Conservation (phyloP, 2,113 vertebrate genomes). For the Pao palembangensis region DNA sequence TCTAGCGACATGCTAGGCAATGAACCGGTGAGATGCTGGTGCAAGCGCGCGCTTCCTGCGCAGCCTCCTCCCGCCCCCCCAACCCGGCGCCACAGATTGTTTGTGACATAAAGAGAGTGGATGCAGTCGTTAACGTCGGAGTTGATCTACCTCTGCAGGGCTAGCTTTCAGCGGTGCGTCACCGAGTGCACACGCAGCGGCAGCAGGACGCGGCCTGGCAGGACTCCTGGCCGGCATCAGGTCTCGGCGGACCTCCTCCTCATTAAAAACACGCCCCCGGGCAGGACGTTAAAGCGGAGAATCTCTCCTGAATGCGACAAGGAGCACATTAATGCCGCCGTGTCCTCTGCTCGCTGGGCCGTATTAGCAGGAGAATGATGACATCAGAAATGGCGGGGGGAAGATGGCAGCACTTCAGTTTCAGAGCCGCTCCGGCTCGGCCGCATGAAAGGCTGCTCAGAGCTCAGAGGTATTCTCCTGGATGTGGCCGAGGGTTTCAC, state of each 20-base stretch:
- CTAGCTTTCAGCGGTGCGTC: conserved; percentile 4
- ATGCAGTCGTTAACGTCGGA: conserved; percentile 41
- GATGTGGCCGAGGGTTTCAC: conserved; percentile 29
- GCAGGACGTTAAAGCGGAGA: conserved; percentile 25
- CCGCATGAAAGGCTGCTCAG: conserved; percentile 18
- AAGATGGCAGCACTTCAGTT: conserved; percentile 31
- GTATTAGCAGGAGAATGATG: conserved; percentile 16
- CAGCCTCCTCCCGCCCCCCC: too few species aligned
- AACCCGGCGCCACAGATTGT: conserved; percentile 18
- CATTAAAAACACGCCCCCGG: conserved; percentile 59
- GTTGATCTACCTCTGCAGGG: conserved; percentile 32
- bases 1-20: too few species aligned
- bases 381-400: background rate
- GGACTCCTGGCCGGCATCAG: conserved; percentile 15
- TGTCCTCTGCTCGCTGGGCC: conserved; percentile 13
- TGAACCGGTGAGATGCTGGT: too few species aligned
- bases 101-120: conserved; percentile 45
- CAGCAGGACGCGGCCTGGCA: background rate
- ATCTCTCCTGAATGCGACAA: conserved; percentile 22
- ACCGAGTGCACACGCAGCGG: background rate
- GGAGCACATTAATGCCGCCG: conserved; percentile 21
- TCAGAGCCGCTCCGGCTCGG: conserved; percentile 29
- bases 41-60: too few species aligned
- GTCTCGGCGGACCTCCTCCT: conserved; percentile 35
- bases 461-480: conserved; percentile 22